phyloP scores from a whole-genome alignment of 53 echinoderm and acorn worm species.

The Antedon mediterranea region DNA sequence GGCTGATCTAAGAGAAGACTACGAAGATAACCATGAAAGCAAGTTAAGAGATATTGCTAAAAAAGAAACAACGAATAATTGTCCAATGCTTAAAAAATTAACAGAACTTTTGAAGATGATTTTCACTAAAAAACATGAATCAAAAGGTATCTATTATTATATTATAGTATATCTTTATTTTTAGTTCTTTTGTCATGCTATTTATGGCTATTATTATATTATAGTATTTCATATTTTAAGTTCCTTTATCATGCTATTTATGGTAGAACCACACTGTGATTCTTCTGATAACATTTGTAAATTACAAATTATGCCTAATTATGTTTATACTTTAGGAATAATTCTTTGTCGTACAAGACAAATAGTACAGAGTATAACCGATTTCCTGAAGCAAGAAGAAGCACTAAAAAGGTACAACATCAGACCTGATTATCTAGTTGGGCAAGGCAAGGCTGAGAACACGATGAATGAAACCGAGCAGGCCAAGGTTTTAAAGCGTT shows the following conservation, averaged over 20 bases:
- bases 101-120: constrained; percentile 10
- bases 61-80: constrained; percentile 10
- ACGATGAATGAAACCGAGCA: neutral
- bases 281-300: too few relatives aligned
- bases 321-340: neutral
- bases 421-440: neutral
- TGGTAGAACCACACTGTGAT: too few relatives aligned
- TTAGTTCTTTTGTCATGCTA: too few relatives aligned
- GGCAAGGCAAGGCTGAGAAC: neutral
- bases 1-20: constrained; percentile 9
- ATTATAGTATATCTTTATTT: too few relatives aligned
- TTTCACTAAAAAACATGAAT: constrained; percentile 17
- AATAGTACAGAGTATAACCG: neutral
- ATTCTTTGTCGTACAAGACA: neutral
- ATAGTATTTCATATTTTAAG: too few relatives aligned
- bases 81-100: constrained; percentile 32
- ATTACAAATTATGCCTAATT: too few relatives aligned
- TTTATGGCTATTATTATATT: too few relatives aligned
- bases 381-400: neutral
- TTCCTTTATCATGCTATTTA: too few relatives aligned
- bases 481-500: neutral
- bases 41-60: constrained; percentile 29
- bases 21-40: constrained; percentile 16
- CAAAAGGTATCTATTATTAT: constrained; percentile 28
- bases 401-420: neutral